Base-by-base conservation (phyloP, 2,888 invertebrate genomes). In the Cynaeus angustus region DNA sequence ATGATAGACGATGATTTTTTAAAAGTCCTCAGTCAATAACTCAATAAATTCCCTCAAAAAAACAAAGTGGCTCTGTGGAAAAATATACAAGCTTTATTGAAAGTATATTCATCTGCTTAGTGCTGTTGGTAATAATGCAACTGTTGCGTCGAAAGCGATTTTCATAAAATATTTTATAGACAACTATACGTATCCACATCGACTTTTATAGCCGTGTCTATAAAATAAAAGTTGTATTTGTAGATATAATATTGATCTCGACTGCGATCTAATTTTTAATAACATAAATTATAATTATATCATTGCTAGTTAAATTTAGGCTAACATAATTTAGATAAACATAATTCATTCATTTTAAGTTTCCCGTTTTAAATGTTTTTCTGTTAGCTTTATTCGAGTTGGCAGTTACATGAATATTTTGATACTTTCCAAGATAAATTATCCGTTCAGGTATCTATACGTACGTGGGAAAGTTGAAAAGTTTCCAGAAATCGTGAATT, bases 391-490 rank as follows among this genome's bases (percentile, higher is more conserved):
- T n/a, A n/a, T n/a, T n/a, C n/a, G n/a, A n/a, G 52, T 52, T 52
- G 52, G 52, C 52, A 28, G 13, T 52, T 52, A 52, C 28, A 41
- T 6, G 13, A 1, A 12, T 41, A 41, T 41, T 41, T 41, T 41
- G 41, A 41, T 41, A 33, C 30, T 33, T 28, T 33, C 13, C 26
- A 12, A 28, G 52, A 52, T 52, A 52, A 52, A 41, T 41, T 41
- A 33, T 52, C 10, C 12, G 52, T 10, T 33, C 13, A 48, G 37
- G 7, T 37, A 12, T 33, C 33, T 9, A 7, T 5, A 33, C 28
- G 30, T 28, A 52, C 52, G 52, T 52, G 52, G 52, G 52, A 52
- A 52, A 52, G 12, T 52, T 52, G 52, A 52, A 52, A 28, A 33
- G 26, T 13, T 52, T 52, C 52, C 52, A 52, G 10, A 48, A 26